phyloP scores from a whole-genome alignment of 2,797 vertebrate species.

The Salarias fasciatus region DNA sequence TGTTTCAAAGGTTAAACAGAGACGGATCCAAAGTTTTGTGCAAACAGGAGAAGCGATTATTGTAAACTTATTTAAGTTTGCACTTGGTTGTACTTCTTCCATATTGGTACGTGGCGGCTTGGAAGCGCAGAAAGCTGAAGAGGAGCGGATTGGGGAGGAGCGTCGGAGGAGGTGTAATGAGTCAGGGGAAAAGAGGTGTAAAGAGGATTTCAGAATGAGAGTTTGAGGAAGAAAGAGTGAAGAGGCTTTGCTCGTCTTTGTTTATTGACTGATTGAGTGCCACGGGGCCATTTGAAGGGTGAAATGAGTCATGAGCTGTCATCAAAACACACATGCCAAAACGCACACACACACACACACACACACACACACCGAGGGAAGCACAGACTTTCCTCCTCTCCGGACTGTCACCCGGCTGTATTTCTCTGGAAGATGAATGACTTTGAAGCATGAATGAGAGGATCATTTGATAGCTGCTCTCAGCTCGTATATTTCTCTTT shows the following conservation, averaged over 20 bases:
- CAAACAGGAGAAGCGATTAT: constrained; percentile 55
- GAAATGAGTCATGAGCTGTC: constrained; percentile 76
- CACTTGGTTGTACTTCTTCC: constrained; percentile 24
- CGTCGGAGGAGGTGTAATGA: constrained; percentile 45
- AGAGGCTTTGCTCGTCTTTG: constrained; percentile 61
- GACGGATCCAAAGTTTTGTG: constrained; percentile 55
- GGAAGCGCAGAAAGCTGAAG: not conserved
- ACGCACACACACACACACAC: constrained; percentile 7
- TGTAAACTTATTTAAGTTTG: constrained; percentile 49
- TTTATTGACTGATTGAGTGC: constrained; percentile 68
- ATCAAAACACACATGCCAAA: constrained; percentile 40
- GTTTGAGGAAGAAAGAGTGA: constrained; percentile 23
- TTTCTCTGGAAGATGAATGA: constrained; percentile 70
- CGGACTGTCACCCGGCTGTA: constrained; percentile 56
- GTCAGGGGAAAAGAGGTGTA: constrained; percentile 32
- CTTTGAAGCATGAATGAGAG: constrained; percentile 68
- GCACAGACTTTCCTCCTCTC: constrained; percentile 19
- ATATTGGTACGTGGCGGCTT: not conserved
- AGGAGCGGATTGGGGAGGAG: not conserved
- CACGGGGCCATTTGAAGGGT: constrained; percentile 59
- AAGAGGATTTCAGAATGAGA: constrained; percentile 51
- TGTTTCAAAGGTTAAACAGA: constrained; percentile 72
- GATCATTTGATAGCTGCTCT: constrained; percentile 63
- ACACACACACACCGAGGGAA: constrained; percentile 14
- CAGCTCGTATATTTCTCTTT: constrained; percentile 67